Evolutionary conservation across 2,888 invertebrate species (phyloP), one percentile per base, ranked within the genome.

Genomic region (Agrilus biguttatus): DNA sequence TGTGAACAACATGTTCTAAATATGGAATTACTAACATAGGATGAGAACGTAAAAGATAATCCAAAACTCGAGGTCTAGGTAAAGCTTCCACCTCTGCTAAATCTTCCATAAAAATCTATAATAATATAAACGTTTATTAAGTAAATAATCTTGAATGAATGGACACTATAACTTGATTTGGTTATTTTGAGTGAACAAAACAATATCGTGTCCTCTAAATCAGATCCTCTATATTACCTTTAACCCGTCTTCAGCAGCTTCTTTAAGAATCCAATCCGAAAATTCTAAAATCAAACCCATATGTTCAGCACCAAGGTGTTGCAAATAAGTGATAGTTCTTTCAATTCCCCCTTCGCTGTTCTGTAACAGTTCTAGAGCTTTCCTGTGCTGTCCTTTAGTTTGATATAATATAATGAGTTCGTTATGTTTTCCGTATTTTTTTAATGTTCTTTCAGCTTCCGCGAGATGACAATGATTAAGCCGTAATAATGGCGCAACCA

Each of bases 321-420:
- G 96, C 43, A 98, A 72, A 68, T 97, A 97, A 47, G 81, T 80
- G 55, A 95, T 83, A 0, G 91, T 92, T 52, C 83, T 74, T 47
- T 90, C 83, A 48, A 81, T 77, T 0, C 90, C 92, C 3, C 89
- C 86, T 55, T 86, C 83, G 5, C 41, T 36, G 0, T 77, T 75
- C 60, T 82, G 73, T 28, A 98, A 70, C 44, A 96, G 68, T 56
- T 91, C 88, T 14, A 98, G 70, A 8, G 97, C 97, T 67, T 89
- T 84, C 47, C 82, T 78, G 61, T 97, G 96, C 53, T 90, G 83
- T 0, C 86, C 89, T 65, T 93, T 95, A 1, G 86, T 88, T 65
- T 95, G 88, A 65, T 97, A 98, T 32, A 98, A 71, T 56, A 97
- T 92, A 51, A 96, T 91, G 1, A 98, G 72, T 62, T 98, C 97